Percentiles rank a stretch among this genome's conserved stretches.
Conservation (phyloP, 2,888 invertebrate species). For the Clunio marinus region DNA sequence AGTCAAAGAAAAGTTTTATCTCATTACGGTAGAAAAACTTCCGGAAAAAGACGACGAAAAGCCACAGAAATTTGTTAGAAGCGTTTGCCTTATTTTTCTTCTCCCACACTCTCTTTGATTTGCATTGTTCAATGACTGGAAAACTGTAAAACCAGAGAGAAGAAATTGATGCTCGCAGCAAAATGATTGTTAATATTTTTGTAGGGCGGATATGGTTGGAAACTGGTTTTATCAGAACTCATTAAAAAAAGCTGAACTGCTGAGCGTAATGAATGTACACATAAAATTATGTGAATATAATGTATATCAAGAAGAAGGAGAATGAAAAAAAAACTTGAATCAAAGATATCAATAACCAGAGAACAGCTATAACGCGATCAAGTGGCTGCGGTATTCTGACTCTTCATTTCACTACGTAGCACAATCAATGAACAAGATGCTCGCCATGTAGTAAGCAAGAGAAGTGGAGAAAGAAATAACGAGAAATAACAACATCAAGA, state of each 20-base stretch:
- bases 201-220: constrained; percentile 38
- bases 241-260: constrained; percentile 23
- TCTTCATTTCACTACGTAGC: background rate
- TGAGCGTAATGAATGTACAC: constrained; percentile 12
- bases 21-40: background rate
- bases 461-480: too few relatives aligned
- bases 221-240: constrained; percentile 35
- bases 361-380: constrained; percentile 37
- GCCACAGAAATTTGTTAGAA: background rate
- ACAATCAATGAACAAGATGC: background rate
- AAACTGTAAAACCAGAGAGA: constrained; percentile 30
- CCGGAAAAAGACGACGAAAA: background rate
- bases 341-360: constrained; percentile 35
- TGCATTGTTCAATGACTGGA: constrained; percentile 35
- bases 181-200: constrained; percentile 34
- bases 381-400: constrained; percentile 17
- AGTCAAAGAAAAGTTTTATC: too few relatives aligned
- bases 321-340: constrained; percentile 27
- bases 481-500: constrained; percentile 19
- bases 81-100: background rate
- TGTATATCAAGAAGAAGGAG: background rate
- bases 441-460: background rate
- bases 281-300: constrained; percentile 27
- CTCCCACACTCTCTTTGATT: constrained; percentile 36
- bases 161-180: constrained; percentile 30